Base-by-base conservation (phyloP, 2,797 vertebrate species). In the Pangasius mekongensis region DNA sequence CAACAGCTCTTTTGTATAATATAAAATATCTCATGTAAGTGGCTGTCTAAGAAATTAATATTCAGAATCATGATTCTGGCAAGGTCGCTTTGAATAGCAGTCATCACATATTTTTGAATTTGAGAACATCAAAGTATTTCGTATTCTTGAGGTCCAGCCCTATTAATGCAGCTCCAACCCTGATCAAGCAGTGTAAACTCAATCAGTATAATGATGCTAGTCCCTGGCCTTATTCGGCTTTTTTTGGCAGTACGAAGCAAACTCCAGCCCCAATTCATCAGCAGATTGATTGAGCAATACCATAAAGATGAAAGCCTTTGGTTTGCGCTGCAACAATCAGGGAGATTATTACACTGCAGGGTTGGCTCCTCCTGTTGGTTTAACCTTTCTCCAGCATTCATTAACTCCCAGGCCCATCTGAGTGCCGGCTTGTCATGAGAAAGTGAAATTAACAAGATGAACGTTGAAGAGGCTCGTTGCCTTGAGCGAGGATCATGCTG, bases 381-480 rank as follows among this genome's bases (percentile, higher is more conserved):
- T 96, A 96, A 96, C 96, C 96, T 96, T 96, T 96, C 93, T 89
- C 74, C 93, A 94, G 94, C 93, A 94, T 95, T 96, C 95, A 96
- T 96, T 96, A 96, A 94, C 95, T 95, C 93, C 86, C 92, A 93
- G 93, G 92, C 93, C 93, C 93, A 91, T 92, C 91, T 90, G 88
- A 92, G 92, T 93, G 92, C 93, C 92, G 92, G 93, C 94, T 94
- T 96, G 95, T 95, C 94, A 94, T 93, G 94, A 94, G 94, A 95
- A 95, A 94, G 94, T 91, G 93, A 95, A 95, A 96, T 95, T 93
- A 94, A 93, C 94, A 95, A 94, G 94, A 94, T 92, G 95, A 93
- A 94, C 90, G 39, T 90, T 93, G 93, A 93, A 89, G 91, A 93
- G 92, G 94, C 94, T 94, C 93, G 94, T 60, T 95, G 94, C 94